Conservation (phyloP, 1,140 invertebrate species). For the Triops cancriformis region DNA sequence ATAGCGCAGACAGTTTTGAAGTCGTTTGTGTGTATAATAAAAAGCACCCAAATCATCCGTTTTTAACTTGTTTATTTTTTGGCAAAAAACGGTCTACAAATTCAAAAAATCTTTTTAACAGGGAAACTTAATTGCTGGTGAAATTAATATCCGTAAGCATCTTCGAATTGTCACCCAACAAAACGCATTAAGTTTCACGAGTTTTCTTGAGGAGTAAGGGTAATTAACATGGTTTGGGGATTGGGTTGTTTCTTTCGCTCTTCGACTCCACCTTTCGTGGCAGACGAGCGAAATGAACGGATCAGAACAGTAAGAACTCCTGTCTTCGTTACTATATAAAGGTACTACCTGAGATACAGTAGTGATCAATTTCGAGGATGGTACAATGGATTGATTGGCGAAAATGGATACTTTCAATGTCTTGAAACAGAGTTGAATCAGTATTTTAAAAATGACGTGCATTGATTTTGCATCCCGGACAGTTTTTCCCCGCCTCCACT, state of each 20-base stretch:
- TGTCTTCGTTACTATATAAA: slow-evolving; percentile 7
- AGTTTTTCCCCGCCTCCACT: not conserved
- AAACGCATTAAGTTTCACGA: not conserved
- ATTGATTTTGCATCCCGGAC: not conserved
- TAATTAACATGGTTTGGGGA: not conserved
- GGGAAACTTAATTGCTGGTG: slow-evolving; percentile 1
- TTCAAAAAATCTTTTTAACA: not conserved
- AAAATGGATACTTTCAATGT: not conserved
- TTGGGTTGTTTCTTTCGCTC: not conserved
- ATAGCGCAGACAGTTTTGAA: not conserved
- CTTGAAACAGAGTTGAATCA: not conserved
- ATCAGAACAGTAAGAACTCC: not conserved
- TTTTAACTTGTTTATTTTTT: slow-evolving; percentile 9
- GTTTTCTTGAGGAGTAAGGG: not conserved
- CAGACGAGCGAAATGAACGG: not conserved
- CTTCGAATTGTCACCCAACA: not conserved
- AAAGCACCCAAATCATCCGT: not conserved
- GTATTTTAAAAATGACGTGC: not conserved
- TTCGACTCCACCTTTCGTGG: not conserved
- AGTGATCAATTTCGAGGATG: slow-evolving; percentile 10
- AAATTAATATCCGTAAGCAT: slow-evolving; percentile 1
- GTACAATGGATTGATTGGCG: not conserved
- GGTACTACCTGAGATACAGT: slow-evolving; percentile 13
- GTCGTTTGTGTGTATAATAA: too few relatives aligned
- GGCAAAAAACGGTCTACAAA: slow-evolving; percentile 13